Evolutionary conservation across 92 coral and sea anemone species (phyloP).

Genomic region (Bergia sp.): DNA sequence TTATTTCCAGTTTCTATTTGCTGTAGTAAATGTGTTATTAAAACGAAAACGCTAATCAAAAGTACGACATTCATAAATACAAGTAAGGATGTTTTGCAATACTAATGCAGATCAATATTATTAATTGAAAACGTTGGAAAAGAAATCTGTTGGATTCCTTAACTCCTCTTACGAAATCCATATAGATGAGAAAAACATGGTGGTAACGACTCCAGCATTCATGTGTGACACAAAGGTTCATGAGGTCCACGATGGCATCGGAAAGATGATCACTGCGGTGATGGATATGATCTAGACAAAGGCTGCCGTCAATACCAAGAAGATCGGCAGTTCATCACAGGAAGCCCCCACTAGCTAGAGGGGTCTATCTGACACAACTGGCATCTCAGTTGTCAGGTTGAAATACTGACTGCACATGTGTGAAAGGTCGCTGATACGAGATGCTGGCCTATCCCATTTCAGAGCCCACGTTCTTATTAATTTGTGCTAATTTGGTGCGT

Average conservation of each 20-base stretch:
- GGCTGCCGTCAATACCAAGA: not conserved
- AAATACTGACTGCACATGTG: too few relatives aligned
- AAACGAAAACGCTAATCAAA: too few relatives aligned
- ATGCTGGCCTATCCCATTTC: too few relatives aligned
- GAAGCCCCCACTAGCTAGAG: not conserved
- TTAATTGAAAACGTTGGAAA: not conserved
- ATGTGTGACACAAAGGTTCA: slow-evolving; percentile 82
- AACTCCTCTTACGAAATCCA: slow-evolving; percentile 71
- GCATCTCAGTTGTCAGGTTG: not conserved
- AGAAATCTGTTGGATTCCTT: slow-evolving; percentile 48
- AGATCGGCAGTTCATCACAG: not conserved
- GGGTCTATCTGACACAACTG: not conserved
- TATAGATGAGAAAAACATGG: slow-evolving; percentile 71
- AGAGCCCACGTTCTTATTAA: too few relatives aligned
- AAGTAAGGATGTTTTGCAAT: too few relatives aligned
- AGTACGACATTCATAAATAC: too few relatives aligned
- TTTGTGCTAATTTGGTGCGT: too few relatives aligned
- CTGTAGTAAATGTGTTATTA: too few relatives aligned
- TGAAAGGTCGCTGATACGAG: too few relatives aligned
- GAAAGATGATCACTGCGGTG: slow-evolving; percentile 71
- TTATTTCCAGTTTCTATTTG: too few relatives aligned
- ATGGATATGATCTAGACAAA: slow-evolving; percentile 41
- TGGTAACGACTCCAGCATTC: slow-evolving; percentile 85
- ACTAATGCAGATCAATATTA: too few relatives aligned
- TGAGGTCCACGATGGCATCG: slow-evolving; percentile 82